Base-by-base conservation (phyloP, 2,888 invertebrate species). In the Mimas tiliae region DNA sequence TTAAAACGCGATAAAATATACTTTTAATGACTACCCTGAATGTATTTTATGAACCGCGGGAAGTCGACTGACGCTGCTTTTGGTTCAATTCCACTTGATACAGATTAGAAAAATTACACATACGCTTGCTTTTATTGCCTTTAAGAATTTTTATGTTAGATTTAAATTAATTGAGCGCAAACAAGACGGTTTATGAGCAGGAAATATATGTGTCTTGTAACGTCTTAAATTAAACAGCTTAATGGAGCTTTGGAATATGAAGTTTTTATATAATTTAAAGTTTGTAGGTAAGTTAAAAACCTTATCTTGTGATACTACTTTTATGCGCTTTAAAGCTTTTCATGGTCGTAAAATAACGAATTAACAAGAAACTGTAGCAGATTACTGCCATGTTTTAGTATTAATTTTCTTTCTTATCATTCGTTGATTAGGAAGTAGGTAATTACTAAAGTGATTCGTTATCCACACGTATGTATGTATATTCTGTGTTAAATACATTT, bases 1-100 rank as follows among this genome's bases (percentile, higher is more conserved):
- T 91, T 91, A 89, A 92, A 93, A 91, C 80, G 80, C 87, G 87
- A 93, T 93, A 92, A 93, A 92, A 88, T 90, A 91, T 89, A 86
- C 82, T 90, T 89, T 93, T 93, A 92, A 93, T 88, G 92, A 78
- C 82, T 83, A 86, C 83, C 84, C 87, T 81, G 79, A 82, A 85
- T 81, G 85, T 84, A 86, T 86, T 91, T 91, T 90, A 91, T 89
- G 84, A 82, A 82, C 86, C 79, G 82, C 81, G 81, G 83, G 85
- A 80, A 81, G 83, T 82, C 80, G 74, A 73, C 76, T 75, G 77
- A 78, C 78, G 78, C 72, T 73, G 69, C 72, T 68, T 73, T 66
- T 74, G 71, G 74, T 80, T 74, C 74, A 70, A 74, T 78, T 81
- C 75, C 67, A 81, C 83, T 74, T 85, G 86, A 87, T 88, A 89